Percentiles rank a stretch among this genome's conserved stretches.
These are phyloP conservation scores for Thecocarcelia acutangulata DNA, from an alignment of 2,888 invertebrate species.

Conservation along the genomic window DNA sequence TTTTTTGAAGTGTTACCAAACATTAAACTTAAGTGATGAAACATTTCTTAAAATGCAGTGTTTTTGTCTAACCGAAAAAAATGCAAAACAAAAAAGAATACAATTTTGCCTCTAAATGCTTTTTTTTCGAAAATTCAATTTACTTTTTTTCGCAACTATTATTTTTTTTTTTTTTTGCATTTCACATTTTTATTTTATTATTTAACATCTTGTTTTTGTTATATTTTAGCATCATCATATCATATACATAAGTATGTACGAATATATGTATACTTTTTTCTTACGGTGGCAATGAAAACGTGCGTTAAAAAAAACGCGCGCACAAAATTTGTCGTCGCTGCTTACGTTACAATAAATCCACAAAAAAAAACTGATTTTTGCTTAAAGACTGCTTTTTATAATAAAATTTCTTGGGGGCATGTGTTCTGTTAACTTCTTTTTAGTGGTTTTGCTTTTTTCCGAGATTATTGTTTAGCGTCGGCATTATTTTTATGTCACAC, in stretches of 20 bases:
- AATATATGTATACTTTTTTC: conserved; percentile 26
- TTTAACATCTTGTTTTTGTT: conserved; percentile 6
- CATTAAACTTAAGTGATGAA: too few species aligned
- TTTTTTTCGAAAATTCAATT: too few species aligned
- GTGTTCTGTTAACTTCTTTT: conserved; percentile 15
- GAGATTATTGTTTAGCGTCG: conserved; percentile 48
- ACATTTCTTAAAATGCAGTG: too few species aligned
- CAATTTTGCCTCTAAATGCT: too few species aligned
- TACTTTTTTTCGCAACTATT: too few species aligned
- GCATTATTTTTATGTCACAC: conserved; percentile 51
- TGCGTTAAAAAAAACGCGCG: conserved; percentile 52
- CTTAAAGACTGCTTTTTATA: conserved; percentile 9
- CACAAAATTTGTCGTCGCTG: conserved; percentile 41
- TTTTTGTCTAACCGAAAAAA: too few species aligned
- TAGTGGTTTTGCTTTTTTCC: conserved; percentile 4
- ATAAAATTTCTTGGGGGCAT: background rate
- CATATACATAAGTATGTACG: too few species aligned
- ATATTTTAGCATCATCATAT: conserved; percentile 17
- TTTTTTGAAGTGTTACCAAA: too few species aligned
- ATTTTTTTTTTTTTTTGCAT: background rate
- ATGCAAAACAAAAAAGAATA: too few species aligned
- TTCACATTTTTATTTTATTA: background rate
- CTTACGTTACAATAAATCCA: background rate
- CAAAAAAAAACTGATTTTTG: background rate
- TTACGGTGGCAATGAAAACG: conserved; percentile 51